Conservation (phyloP, 37 sponge, comb jelly and placozoan genomes). For the Aplysina aerophoba region DNA sequence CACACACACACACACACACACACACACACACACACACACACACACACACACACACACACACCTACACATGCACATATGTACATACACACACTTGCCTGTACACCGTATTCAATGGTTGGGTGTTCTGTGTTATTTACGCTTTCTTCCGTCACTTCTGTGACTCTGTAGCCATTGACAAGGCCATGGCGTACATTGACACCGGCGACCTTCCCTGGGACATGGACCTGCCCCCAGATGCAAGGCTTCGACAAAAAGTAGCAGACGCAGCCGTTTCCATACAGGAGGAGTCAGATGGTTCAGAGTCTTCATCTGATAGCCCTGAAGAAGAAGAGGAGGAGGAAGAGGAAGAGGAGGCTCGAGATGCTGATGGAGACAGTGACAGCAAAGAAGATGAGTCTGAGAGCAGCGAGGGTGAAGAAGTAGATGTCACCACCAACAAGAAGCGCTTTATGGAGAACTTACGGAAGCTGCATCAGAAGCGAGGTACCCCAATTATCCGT, state of each 20-base stretch:
- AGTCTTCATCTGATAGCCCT: not conserved
- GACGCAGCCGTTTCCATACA: no score
- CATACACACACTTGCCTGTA: no score
- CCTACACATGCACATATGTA: no score
- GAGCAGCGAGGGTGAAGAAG: conserved; percentile 23
- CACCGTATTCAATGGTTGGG: no score
- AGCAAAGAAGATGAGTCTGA: not conserved
- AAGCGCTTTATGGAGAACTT: conserved; percentile 53
- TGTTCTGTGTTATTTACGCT: no score
- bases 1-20: no score
- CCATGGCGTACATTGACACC: conserved; percentile 80
- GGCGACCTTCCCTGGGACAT: conserved; percentile 89
- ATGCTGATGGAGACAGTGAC: conserved; percentile 35
- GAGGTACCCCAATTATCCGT: conserved; percentile 65
- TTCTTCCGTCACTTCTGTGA: not conserved
- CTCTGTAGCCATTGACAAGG: conserved; percentile 77
- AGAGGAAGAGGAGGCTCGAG: conserved; percentile 25
- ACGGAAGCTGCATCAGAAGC: conserved; percentile 54
- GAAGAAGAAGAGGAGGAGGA: conserved; percentile 43
- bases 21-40: no score
- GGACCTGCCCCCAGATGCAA: conserved; percentile 27
- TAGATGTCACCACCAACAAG: conserved; percentile 21
- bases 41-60: no score
- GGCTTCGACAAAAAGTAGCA: no score
- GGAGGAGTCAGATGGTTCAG: not conserved